Evolutionary conservation across 2,888 invertebrate genomes (phyloP).

Genomic region (Philaethria dido): DNA sequence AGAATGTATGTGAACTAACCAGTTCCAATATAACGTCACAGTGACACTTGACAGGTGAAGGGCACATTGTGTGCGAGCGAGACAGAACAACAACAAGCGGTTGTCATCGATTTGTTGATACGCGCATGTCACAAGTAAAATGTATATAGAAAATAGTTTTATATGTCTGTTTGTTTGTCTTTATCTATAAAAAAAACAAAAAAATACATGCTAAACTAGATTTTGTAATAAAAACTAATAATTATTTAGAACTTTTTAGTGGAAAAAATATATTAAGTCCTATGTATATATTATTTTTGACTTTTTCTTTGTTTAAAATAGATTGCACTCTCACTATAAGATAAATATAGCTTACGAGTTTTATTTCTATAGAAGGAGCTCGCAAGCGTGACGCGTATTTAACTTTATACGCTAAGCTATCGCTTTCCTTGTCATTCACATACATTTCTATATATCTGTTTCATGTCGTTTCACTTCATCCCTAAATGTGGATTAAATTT

Average conservation of each 20-base stretch:
- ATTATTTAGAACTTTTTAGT: too few relatives aligned
- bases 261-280: too few relatives aligned
- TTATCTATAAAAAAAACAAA: background rate
- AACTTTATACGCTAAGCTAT: constrained; percentile 32
- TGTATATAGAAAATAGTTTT: constrained; percentile 56
- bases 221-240: too few relatives aligned
- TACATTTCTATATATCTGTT: constrained; percentile 45
- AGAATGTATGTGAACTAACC: constrained; percentile 54
- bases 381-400: constrained; percentile 25
- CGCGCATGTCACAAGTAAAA: constrained; percentile 73
- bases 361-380: constrained; percentile 29
- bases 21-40: constrained; percentile 47
- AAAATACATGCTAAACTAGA: too few relatives aligned
- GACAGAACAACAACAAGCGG: constrained; percentile 75
- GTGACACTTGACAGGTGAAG: constrained; percentile 55
- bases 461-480: constrained; percentile 53
- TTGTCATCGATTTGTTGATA: constrained; percentile 78
- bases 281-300: background rate
- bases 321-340: constrained; percentile 15
- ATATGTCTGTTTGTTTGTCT: background rate
- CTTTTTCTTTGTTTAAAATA: constrained; percentile 10
- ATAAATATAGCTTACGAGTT: constrained; percentile 29
- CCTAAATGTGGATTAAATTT: constrained; percentile 51
- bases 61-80: constrained; percentile 52
- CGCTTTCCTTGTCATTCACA: constrained; percentile 49